Evolutionary conservation across 2,113 vertebrate species (phyloP).

Genomic region (Laticauda colubrina): DNA sequence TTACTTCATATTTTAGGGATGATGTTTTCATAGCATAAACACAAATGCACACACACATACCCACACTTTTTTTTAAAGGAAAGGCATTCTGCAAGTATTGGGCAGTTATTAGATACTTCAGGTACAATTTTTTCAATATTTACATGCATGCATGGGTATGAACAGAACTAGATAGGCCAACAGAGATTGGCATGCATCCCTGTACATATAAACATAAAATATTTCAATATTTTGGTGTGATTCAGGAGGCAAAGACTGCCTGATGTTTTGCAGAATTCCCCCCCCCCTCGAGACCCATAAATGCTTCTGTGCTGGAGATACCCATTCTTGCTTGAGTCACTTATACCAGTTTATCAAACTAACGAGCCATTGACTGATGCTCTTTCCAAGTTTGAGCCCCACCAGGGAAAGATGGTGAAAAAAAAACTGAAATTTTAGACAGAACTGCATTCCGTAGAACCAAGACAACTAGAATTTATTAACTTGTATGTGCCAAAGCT

Average conservation of each 20-base stretch:
- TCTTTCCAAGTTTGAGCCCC: slow-evolving; percentile 64
- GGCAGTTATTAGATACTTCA: slow-evolving; percentile 63
- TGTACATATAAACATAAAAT: slow-evolving; percentile 66
- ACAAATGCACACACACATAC: neutral
- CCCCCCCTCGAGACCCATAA: slow-evolving; percentile 57
- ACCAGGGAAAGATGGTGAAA: slow-evolving; percentile 56
- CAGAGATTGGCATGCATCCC: slow-evolving; percentile 5
- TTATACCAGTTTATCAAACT: slow-evolving; percentile 78
- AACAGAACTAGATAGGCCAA: neutral
- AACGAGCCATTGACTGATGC: slow-evolving; percentile 75
- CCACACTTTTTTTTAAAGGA: neutral
- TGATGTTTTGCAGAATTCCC: slow-evolving; percentile 72
- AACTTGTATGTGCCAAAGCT: slow-evolving; percentile 54
- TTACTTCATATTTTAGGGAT: slow-evolving; percentile 73
- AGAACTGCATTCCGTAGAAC: slow-evolving; percentile 65
- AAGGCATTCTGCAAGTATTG: slow-evolving; percentile 69
- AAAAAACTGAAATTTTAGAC: slow-evolving; percentile 70
- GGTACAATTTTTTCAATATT: neutral
- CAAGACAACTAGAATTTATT: slow-evolving; percentile 67
- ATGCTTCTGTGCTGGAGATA: slow-evolving; percentile 63
- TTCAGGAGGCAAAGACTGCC: slow-evolving; percentile 70
- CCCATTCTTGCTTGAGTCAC: slow-evolving; percentile 58
- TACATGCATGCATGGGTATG: neutral
- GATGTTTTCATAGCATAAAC: slow-evolving; percentile 67
- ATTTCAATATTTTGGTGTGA: slow-evolving; percentile 70